Evolutionary conservation across 92 coral and sea anemone genomes (phyloP).

Genomic region (Zoanthus gigantus): DNA sequence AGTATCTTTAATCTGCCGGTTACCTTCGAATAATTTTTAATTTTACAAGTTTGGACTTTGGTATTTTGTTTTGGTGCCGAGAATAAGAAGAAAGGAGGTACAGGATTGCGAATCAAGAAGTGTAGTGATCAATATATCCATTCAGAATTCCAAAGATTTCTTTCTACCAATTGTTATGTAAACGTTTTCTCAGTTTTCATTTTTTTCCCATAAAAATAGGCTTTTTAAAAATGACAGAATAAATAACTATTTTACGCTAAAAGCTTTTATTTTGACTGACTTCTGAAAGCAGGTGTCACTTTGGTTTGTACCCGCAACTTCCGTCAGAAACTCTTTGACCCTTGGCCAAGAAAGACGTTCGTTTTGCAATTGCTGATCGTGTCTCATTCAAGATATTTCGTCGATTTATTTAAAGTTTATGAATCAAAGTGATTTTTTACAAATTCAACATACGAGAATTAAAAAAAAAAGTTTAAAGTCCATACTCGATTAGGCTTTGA

Average conservation of each 20-base stretch:
- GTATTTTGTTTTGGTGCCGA: not conserved
- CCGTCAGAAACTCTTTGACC: constrained; percentile 28
- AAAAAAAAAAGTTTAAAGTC: not conserved
- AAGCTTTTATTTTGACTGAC: not conserved
- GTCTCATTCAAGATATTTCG: no score
- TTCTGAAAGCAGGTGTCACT: constrained; percentile 26
- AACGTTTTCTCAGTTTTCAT: no score
- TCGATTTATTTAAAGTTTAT: not conserved
- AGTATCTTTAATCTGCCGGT: not conserved
- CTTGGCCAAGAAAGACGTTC: constrained; percentile 6
- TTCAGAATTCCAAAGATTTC: not conserved
- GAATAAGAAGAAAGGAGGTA: not conserved
- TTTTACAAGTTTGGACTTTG: not conserved
- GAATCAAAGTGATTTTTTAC: not conserved
- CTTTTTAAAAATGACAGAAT: not conserved
- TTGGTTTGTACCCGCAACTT: constrained; percentile 17
- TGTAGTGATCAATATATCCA: not conserved
- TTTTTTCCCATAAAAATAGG: not conserved
- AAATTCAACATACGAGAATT: not conserved
- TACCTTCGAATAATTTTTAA: not conserved
- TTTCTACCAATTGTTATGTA: no score
- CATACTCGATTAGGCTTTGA: not conserved
- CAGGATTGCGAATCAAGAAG: not conserved
- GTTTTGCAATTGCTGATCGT: not conserved
- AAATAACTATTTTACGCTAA: not conserved